Evolutionary conservation across 2,888 invertebrate species (phyloP).

Genomic region (Drosophila kanekoi): DNA sequence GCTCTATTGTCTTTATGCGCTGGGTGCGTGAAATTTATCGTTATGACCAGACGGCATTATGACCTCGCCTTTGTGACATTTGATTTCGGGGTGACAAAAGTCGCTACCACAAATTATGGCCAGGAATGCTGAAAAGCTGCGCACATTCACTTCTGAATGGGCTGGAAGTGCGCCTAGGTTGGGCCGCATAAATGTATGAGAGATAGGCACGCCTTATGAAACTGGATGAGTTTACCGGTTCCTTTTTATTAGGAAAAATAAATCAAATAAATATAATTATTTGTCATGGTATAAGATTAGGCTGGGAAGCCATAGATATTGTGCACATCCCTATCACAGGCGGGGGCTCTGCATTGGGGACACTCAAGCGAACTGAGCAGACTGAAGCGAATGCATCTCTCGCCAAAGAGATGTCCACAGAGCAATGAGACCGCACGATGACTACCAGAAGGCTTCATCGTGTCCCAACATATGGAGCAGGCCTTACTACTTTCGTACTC

Average conservation of each 20-base stretch:
- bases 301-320: too few species aligned
- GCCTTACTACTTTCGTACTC: too few species aligned
- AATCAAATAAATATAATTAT: too few species aligned
- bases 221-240: constrained; percentile 1
- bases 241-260: too few species aligned
- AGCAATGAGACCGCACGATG: too few species aligned
- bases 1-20: constrained; percentile 67
- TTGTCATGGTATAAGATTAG: too few species aligned
- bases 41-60: constrained; percentile 66
- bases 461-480: too few species aligned
- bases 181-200: constrained; percentile 18
- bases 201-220: constrained; percentile 1
- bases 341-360: too few species aligned
- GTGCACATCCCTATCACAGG: too few species aligned
- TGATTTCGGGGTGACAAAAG: constrained; percentile 66
- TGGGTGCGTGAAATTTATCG: constrained; percentile 77
- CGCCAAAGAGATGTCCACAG: too few species aligned
- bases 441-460: too few species aligned
- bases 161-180: constrained; percentile 21
- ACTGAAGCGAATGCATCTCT: not conserved
- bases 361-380: too few species aligned
- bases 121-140: constrained; percentile 50
- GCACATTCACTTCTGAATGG: constrained; percentile 56
- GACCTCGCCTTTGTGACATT: constrained; percentile 72
- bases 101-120: constrained; percentile 58